phyloP scores from a whole-genome alignment of 2,888 invertebrate genomes.

The Mystacides longicornis region DNA sequence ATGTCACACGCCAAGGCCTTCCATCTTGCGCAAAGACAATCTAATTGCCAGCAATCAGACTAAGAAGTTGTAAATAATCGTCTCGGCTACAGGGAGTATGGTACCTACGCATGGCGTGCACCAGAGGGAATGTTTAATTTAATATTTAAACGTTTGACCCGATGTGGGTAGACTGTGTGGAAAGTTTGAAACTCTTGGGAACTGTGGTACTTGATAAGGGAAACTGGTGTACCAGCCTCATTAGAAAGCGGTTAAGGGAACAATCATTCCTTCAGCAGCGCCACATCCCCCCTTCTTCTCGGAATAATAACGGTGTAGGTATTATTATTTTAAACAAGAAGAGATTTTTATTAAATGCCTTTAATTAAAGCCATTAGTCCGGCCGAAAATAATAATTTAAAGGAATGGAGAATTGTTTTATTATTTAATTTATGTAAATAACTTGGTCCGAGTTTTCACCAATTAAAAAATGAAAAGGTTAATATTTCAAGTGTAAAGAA shows the following conservation, averaged over 20 bases:
- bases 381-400: too few relatives aligned
- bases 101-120: neutral
- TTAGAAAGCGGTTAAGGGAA: constrained; percentile 2
- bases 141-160: constrained; percentile 1
- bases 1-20: too few relatives aligned
- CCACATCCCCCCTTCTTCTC: neutral
- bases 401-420: too few relatives aligned
- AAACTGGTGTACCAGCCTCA: neutral
- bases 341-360: neutral
- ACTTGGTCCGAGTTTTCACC: too few relatives aligned
- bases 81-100: neutral
- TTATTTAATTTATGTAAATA: too few relatives aligned
- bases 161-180: neutral
- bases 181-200: constrained; percentile 2
- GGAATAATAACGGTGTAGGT: neutral
- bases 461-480: too few relatives aligned
- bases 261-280: constrained; percentile 1
- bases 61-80: too few relatives aligned
- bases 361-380: neutral
- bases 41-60: too few relatives aligned
- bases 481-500: neutral
- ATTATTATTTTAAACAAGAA: neutral
- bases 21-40: too few relatives aligned
- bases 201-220: neutral
- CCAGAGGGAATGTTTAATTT: constrained; percentile 1